phyloP scores from a whole-genome alignment of 1,140 invertebrate genomes.

The Pachyrhynchus sulphureomaculatus region DNA sequence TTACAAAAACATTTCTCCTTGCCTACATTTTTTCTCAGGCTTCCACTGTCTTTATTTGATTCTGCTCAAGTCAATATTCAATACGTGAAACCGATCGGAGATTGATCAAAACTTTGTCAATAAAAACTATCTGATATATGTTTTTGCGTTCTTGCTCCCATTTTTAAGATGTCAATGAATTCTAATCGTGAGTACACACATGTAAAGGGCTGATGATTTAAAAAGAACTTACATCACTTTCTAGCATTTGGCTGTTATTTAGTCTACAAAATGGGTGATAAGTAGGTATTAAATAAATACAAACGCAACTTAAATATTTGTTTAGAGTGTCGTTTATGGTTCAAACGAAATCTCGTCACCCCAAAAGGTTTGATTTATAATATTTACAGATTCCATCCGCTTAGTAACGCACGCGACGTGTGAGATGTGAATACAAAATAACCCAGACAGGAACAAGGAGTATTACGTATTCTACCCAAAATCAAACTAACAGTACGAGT shows the following conservation, averaged over 20 bases:
- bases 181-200: no score
- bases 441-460: slow-evolving; percentile 7
- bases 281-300: slow-evolving; percentile 31
- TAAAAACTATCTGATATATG: no score
- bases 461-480: slow-evolving; percentile 9
- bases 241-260: slow-evolving; percentile 11
- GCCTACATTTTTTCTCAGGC: no score
- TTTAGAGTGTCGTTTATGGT: slow-evolving; percentile 21
- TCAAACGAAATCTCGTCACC: slow-evolving; percentile 28
- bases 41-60: no score
- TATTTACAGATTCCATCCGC: slow-evolving; percentile 27
- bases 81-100: no score
- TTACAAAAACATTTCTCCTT: no score
- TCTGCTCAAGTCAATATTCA: no score
- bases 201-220: no score
- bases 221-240: not conserved
- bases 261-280: slow-evolving; percentile 25
- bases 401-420: slow-evolving; percentile 13
- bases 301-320: slow-evolving; percentile 23
- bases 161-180: no score
- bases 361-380: slow-evolving; percentile 28
- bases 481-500: not conserved
- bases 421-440: slow-evolving; percentile 29
- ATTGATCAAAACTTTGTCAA: no score
- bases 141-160: no score